Base-by-base conservation (phyloP, 2,797 vertebrate genomes). In the Melanotaenia pygmaea region DNA sequence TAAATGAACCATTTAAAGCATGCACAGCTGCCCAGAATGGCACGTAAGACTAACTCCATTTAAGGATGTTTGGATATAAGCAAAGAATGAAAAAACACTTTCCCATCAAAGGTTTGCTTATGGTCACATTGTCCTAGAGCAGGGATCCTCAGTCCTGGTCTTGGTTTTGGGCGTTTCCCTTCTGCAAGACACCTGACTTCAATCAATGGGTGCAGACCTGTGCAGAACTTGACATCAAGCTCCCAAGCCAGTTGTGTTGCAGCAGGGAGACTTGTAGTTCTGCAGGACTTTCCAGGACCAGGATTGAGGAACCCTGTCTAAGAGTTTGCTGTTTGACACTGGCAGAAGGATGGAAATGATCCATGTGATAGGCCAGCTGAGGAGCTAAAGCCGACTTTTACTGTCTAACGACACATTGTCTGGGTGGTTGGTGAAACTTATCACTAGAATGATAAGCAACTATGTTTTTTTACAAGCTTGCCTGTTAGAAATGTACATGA, bases 401-500 rank as follows among this genome's bases (percentile, higher is more conserved):
- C 78, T 76, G 86, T 76, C 87, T 71, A 85, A 90, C 87, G 90
- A 90, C 90, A 87, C 89, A 89, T 26, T 76, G 85, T 88, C 89
- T 91, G 88, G 73, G 87, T 85, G 92, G 89, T 90, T 83, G 77
- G 86, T 91, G 93, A 92, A 91, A 91, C 91, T 93, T 92, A 94
- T 93, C 92, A 91, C 93, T 84, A 43, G 63, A 60, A 91, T 92
- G 87, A 92, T 75, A 66, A 37, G 65, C 35, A 35, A 57, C 62
- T 63, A 53, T 64, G 66, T 77, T 87, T 76, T 62, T 47, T 79
- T 75, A 34, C 78, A 67, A 47, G 22, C 79, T 75, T 54, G 72
- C 64, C 72, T 65, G 80, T 71, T 67, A 77, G 70, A 79, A 6
- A 16, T 45, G 5, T 35, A 84, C 80, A 88, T 81, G 64, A 88